These are phyloP conservation scores for Pterobdella sp. DNA, from an alignment of 2,888 invertebrate species.

Conservation along the genomic window DNA sequence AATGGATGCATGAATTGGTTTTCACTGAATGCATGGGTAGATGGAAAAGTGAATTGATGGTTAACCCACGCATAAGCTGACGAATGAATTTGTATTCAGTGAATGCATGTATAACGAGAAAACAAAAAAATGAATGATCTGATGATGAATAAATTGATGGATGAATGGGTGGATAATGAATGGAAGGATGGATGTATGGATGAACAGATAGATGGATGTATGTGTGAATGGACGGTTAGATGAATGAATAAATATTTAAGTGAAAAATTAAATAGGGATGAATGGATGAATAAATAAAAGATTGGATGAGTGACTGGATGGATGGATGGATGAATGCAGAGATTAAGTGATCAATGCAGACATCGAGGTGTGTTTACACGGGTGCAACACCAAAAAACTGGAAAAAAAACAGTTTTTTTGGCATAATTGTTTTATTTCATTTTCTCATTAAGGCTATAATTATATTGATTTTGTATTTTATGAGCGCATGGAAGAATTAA, in stretches of 20 bases:
- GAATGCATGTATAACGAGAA: too few relatives aligned
- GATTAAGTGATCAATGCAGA: not conserved
- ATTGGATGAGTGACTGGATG: not conserved
- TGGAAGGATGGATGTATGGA: not conserved
- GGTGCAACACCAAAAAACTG: too few relatives aligned
- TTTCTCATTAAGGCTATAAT: too few relatives aligned
- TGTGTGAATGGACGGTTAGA: not conserved
- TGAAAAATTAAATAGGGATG: not conserved
- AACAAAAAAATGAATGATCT: too few relatives aligned
- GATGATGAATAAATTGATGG: too few relatives aligned
- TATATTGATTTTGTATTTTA: too few relatives aligned
- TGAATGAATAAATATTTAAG: not conserved
- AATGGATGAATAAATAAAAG: not conserved
- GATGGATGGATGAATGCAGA: not conserved
- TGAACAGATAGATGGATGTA: not conserved
- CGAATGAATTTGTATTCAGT: too few relatives aligned
- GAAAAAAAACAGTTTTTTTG: too few relatives aligned
- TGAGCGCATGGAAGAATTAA: too few relatives aligned
- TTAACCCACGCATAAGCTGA: too few relatives aligned
- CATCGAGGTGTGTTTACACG: too few relatives aligned
- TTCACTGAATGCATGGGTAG: slow-evolving; percentile 1
- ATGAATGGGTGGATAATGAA: not conserved
- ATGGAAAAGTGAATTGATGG: not conserved
- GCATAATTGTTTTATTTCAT: too few relatives aligned
- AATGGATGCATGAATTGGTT: not conserved